Conservation (phyloP, 1,140 invertebrate genomes). For the Trachelipus rathkii region DNA sequence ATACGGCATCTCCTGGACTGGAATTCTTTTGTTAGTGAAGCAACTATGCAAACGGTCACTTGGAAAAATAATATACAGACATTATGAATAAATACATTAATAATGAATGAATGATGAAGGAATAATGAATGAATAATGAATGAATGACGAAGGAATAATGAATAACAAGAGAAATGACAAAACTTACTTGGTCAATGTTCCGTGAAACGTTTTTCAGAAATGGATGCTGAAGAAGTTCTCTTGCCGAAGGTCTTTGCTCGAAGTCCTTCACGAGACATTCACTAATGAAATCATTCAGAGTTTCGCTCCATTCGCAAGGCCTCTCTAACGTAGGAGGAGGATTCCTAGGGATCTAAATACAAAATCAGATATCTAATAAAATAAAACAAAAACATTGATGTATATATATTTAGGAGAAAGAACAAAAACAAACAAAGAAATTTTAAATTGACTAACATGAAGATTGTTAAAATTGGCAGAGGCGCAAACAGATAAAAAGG, state of each 20-base stretch:
- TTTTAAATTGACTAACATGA: no score
- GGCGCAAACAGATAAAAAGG: no score
- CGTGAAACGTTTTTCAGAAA: conserved; percentile 60
- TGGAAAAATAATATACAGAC: no score
- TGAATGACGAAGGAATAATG: no score
- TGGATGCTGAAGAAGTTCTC: conserved; percentile 68
- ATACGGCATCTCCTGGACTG: no score
- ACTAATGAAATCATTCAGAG: conserved; percentile 63
- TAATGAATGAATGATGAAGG: no score
- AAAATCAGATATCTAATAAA: no score
- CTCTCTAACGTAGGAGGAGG: conserved; percentile 65
- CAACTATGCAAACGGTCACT: no score
- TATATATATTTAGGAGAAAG: background rate
- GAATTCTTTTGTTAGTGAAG: no score
- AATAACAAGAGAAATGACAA: conserved; percentile 12
- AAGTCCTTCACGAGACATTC: conserved; percentile 78
- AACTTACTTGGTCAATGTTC: conserved; percentile 57
- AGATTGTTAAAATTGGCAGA: no score
- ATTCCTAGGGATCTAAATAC: conserved; percentile 63
- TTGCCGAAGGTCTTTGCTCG: conserved; percentile 68
- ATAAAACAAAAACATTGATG: background rate
- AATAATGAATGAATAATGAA: no score
- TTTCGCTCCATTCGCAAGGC: conserved; percentile 58
- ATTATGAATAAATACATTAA: no score
- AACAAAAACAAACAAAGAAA: background rate